Evolutionary conservation across 2,113 vertebrate species (phyloP).

Genomic region (Ardeotis arabs): DNA sequence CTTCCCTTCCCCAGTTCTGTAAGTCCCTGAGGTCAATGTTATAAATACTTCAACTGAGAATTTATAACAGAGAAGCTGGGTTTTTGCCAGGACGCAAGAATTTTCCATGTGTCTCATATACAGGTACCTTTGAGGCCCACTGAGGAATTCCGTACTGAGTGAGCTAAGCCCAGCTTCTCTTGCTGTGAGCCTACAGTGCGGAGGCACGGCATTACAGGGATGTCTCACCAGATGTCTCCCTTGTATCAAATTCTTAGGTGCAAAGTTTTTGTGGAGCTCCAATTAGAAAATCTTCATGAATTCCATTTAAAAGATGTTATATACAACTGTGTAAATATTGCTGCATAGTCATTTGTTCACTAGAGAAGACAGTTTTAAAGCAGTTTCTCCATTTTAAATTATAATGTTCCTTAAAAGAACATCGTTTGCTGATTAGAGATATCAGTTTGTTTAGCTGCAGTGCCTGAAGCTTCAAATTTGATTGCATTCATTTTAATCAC

Average conservation of each 20-base stretch:
- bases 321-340: background rate
- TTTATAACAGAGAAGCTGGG: background rate
- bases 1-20: no score
- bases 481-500: constrained; percentile 64
- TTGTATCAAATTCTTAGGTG: constrained; percentile 9
- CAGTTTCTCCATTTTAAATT: constrained; percentile 52
- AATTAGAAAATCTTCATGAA: background rate
- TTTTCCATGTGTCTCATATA: fast-evolving
- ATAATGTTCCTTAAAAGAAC: constrained; percentile 38
- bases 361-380: constrained; percentile 30
- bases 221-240: constrained; percentile 67
- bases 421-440: constrained; percentile 50
- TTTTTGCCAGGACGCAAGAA: fast-evolving
- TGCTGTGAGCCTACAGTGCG: fast-evolving
- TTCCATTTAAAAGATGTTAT: background rate
- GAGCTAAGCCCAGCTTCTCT: background rate
- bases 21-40: background rate
- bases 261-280: background rate
- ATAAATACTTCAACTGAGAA: fast-evolving
- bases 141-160: background rate
- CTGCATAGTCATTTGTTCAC: constrained; percentile 2
- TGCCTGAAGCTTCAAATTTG: constrained; percentile 24
- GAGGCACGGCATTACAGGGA: background rate
- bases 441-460: constrained; percentile 56
- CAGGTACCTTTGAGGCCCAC: no score